These are phyloP conservation scores for Xiphophorus hellerii DNA, from an alignment of 2,113 vertebrate species.

Conservation along the genomic window DNA sequence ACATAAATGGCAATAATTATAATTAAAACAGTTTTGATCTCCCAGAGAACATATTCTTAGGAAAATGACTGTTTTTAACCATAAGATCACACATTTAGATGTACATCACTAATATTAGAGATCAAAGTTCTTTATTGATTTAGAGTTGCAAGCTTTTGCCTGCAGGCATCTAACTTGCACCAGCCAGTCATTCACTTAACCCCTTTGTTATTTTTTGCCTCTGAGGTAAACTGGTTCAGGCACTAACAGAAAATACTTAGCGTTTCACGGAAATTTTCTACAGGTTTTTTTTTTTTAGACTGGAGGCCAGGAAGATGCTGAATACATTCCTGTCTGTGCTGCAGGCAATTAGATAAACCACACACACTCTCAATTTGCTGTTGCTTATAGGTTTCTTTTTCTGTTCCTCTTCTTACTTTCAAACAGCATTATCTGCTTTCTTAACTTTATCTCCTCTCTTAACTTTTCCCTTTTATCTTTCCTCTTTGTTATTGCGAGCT, in stretches of 20 bases:
- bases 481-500: background rate
- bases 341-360: conserved; percentile 28
- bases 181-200: conserved; percentile 14
- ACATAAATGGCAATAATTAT: background rate
- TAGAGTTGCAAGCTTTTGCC: conserved; percentile 22
- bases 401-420: conserved; percentile 25
- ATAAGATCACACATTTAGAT: background rate
- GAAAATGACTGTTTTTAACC: background rate
- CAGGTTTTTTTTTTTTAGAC: background rate
- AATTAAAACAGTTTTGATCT: too few species aligned
- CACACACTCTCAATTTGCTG: background rate
- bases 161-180: conserved; percentile 15
- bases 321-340: conserved; percentile 33
- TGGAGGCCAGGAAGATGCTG: conserved; percentile 1
- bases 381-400: conserved; percentile 28
- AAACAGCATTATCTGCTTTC: background rate
- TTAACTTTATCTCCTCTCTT: background rate
- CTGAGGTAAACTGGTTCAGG: conserved; percentile 40
- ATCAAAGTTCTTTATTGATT: background rate
- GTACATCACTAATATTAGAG: conserved; percentile 11
- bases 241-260: conserved; percentile 41
- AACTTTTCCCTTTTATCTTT: conserved; percentile 15
- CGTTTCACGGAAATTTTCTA: conserved; percentile 5
- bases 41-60: background rate
- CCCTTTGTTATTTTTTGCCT: conserved; percentile 22